phyloP scores from a whole-genome alignment of 2,888 invertebrate species.

The Leptarthrus brevirostris region DNA sequence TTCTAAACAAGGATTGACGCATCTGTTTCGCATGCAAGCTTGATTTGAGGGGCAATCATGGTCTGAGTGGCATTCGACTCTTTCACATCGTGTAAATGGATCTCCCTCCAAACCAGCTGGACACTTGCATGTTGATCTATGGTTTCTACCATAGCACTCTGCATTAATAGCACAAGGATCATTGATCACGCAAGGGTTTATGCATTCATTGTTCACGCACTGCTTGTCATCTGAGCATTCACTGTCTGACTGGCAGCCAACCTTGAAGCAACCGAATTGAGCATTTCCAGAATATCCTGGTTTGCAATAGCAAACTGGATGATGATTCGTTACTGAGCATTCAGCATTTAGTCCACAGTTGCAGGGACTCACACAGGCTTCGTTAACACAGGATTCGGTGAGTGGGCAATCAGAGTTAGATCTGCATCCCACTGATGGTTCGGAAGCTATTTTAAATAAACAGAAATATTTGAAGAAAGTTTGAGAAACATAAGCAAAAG shows the following conservation, averaged over 20 bases:
- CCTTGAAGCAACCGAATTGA: conserved; percentile 81
- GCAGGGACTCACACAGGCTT: conserved; percentile 84
- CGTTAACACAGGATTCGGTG: conserved; percentile 85
- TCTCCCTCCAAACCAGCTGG: conserved; percentile 81
- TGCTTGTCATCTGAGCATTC: conserved; percentile 85
- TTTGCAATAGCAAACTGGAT: conserved; percentile 85
- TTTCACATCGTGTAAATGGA: conserved; percentile 81
- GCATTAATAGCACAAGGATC: conserved; percentile 88
- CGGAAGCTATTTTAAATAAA: conserved; percentile 69
- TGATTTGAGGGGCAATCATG: conserved; percentile 82
- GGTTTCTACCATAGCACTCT: conserved; percentile 83
- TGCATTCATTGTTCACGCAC: conserved; percentile 84
- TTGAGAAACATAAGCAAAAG: background rate
- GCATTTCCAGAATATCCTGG: conserved; percentile 88
- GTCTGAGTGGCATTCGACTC: conserved; percentile 82
- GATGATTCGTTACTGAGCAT: conserved; percentile 84
- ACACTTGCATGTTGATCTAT: conserved; percentile 84
- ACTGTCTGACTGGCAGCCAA: conserved; percentile 84
- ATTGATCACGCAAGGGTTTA: conserved; percentile 82
- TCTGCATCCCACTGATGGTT: conserved; percentile 77
- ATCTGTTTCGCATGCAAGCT: conserved; percentile 78
- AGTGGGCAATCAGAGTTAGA: conserved; percentile 84
- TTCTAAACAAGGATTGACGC: conserved; percentile 81
- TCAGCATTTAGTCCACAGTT: conserved; percentile 86
- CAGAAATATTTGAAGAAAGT: conserved; percentile 52